Base-by-base conservation (phyloP, 2,113 vertebrate species). In the Gambusia holbrooki region DNA sequence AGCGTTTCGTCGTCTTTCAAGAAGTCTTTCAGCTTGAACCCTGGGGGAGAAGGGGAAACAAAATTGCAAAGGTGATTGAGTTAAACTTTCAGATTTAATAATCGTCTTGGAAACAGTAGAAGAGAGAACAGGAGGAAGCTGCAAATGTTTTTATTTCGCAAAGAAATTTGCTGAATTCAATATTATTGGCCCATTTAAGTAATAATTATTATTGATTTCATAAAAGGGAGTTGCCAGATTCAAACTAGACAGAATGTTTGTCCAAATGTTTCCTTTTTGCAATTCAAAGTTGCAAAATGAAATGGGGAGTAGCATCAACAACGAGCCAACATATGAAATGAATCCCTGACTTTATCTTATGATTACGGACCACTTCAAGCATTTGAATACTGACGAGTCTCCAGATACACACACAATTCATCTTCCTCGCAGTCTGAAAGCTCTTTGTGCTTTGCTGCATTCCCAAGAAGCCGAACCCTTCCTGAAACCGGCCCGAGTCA, bases 21-120 rank as follows among this genome's bases (percentile, higher is more conserved):
- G 76, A 98, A 98, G 93, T 99, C 96, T 86, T 93, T 96, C 90
- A 99, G 92, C 87, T 96, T 98, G 91, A 98, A 93, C 77, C 92
- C 98, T 99, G 82, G 17, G 17, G 8, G 22, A n/a, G 10, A 10
- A 12, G 35, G 10, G 10, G 10, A 37, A 37, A 58, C 8, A n/a
- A 73, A 30, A 19, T n/a, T 5, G 58, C 64, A 0, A 28, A 6
- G 81, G 8, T 33, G 37, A 62, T n/a, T 13, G 37, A 40, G 27
- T 76, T 22, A 66, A 69, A 35, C 35, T 54, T 4, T 60, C n/a
- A 62, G 30, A 78, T 8, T 65, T 15, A 74, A 25, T 30, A 14
- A 8, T 9, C 1, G 9, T 66, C 8, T 29, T 3, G n/a, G 15
- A 15, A 51, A 22, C 48, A 22, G 9, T 6, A 15, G n/a, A 15